Evolutionary conservation across 2,797 vertebrate genomes (phyloP), one percentile per base, ranked within the genome.

Genomic region (Sebastes itinus): DNA sequence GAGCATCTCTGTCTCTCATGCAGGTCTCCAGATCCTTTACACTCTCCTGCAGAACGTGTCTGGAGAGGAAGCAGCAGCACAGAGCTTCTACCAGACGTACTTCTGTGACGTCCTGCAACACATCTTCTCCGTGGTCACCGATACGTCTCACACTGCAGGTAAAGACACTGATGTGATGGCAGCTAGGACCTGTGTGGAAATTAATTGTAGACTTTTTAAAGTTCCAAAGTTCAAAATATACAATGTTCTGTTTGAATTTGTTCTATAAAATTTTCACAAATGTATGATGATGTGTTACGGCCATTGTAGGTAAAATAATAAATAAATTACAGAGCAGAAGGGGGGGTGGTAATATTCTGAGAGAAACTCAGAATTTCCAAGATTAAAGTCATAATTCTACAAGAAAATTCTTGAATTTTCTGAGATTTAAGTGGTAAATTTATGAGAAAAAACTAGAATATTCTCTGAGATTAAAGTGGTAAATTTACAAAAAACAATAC

Each of bases 1-100:
- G 11, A 56, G 6, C 1, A 3, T 69, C 12, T 6, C 42, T 6
- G n/a, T 0, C 11, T 64, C 32, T 55, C 60, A 66, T 46, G 27
- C 85, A 94, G 93, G 98, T 66, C 96, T 99, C 27, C 98, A 99
- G 92, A 97, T 99, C 82, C 97, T 99, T 33, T 99, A 97, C 92
- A 98, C 98, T 1, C 95, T 99, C 22, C 96, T 99, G 67, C 98
- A 99, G 94, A 99, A 99, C 1, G 98, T 99, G 90, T 98, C 97
- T 4, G 97, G 97, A 88, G 98, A 99, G 81, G 98, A 99, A 84
- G 96, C 97, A 0, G 98, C 98, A 12, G 98, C 98, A 1, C 98
- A 99, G 94, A 99, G 98, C 91, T 99, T 99, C 92, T 99, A 99
- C 87, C 98, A 99, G 91, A 99, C 98, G 0, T 99, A 99, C 67